Base-by-base conservation (phyloP, 2,888 invertebrate genomes). In the Scaptomyza caliginosa region DNA sequence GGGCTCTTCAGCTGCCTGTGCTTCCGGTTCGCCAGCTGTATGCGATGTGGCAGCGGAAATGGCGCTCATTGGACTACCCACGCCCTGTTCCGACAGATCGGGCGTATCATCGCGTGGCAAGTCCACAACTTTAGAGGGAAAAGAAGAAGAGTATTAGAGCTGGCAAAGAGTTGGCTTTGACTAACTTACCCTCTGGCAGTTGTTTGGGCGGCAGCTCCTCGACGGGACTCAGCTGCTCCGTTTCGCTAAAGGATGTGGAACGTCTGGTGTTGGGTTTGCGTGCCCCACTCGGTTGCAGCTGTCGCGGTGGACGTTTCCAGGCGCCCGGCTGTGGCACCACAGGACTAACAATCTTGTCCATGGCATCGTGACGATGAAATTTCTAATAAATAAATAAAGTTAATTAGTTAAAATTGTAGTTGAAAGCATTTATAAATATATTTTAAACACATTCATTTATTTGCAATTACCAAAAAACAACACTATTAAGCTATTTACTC, bases 261-360 rank as follows among this genome's bases (percentile, higher is more conserved):
- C 90, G 60, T 67, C 92, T 16, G 78, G 84, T 28, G 90, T 91
- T 84, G 0, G 86, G 64, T 57, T 91, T 90, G 36, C 92, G 78
- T 23, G 90, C 88, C 17, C 92, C 91, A 21, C 84, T 88, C 4
- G 91, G 89, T 19, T 89, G 89, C n/a, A 88, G 60, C 3, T 84
- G 76, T 79, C 91, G 91, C 69, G 89, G 90, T 5, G 92, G 92
- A 23, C 94, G 92, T 91, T 95, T 96, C 96, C 96, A 96, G 0
- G 96, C 95, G 2, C 96, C 96, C 0, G 97, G 97, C 89, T 97
- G 97, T 7, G 96, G 97, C 60, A 97, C 95, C 30, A 97, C 97
- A 0, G 97, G 97, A 88, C 97, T 97, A 11, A 97, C 97, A 77
- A 97, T 97, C 91, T 96, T 97, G 90, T 97, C 97, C 92, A 96